phyloP scores from a whole-genome alignment of 2,113 vertebrate species.

The Sapayoa aenigma region DNA sequence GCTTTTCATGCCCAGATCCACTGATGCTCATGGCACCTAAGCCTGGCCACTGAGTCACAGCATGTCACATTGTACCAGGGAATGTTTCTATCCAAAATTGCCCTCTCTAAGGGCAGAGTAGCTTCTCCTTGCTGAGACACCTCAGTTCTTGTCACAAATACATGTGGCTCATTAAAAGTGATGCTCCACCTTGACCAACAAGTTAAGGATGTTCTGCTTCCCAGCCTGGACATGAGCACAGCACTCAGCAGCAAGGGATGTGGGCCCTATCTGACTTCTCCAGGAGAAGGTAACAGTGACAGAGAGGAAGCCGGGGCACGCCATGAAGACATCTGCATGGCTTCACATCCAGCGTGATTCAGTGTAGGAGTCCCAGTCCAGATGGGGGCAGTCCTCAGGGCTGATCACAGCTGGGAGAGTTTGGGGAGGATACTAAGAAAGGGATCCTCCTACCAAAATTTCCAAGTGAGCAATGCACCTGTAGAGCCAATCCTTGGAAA shows the following conservation, averaged over 20 bases:
- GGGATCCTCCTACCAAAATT: background rate
- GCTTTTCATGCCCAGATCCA: background rate
- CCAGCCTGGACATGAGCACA: background rate
- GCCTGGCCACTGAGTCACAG: background rate
- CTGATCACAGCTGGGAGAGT: background rate
- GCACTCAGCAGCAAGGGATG: background rate
- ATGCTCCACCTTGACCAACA: background rate
- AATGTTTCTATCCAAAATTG: background rate
- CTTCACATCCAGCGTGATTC: accelerated
- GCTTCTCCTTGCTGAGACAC: background rate
- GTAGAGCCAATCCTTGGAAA: background rate
- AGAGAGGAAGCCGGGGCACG: background rate
- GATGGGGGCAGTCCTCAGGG: background rate
- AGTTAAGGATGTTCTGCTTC: background rate
- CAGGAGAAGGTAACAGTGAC: background rate
- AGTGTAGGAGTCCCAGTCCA: background rate
- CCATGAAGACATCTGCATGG: accelerated
- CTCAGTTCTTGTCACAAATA: background rate
- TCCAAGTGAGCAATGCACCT: background rate
- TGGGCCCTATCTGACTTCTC: background rate
- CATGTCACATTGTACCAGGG: accelerated
- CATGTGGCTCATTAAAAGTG: background rate
- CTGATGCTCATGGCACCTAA: background rate
- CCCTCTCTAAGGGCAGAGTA: background rate
- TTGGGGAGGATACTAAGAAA: background rate